These are phyloP conservation scores for Silurus aristotelis DNA, from an alignment of 2,797 vertebrate species.

Conservation along the genomic window DNA sequence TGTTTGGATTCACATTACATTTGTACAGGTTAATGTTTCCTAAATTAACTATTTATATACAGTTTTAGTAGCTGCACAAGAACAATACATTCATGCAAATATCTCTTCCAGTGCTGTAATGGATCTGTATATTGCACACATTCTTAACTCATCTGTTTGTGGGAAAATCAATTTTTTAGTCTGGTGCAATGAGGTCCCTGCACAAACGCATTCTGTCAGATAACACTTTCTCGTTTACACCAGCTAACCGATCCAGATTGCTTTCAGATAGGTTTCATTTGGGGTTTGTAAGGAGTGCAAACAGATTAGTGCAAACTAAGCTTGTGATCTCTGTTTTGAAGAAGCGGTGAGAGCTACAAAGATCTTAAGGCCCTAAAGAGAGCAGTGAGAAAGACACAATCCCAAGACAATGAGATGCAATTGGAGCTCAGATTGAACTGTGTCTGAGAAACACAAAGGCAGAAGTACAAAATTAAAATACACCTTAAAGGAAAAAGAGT, in stretches of 20 bases:
- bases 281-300: conserved; percentile 53
- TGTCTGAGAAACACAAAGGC: conserved; percentile 26
- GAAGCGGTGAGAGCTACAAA: conserved; percentile 47
- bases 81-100: neutral
- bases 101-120: neutral
- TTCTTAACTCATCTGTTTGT: conserved; percentile 25
- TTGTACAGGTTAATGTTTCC: neutral
- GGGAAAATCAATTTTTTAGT: conserved; percentile 25
- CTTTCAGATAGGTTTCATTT: conserved; percentile 53
- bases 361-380: conserved; percentile 51
- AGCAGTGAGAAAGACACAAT: conserved; percentile 55
- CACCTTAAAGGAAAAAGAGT: neutral
- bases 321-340: conserved; percentile 57
- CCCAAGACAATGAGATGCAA: conserved; percentile 50
- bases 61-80: neutral
- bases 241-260: conserved; percentile 52
- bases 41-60: neutral
- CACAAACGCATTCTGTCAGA: conserved; percentile 25
- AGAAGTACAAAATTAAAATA: neutral
- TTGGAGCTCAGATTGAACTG: conserved; percentile 24
- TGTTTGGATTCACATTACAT: neutral
- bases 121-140: neutral
- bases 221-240: conserved; percentile 46
- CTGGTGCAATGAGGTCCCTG: neutral
- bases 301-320: conserved; percentile 57